Evolutionary conservation across 1,140 invertebrate species (phyloP), one percentile per base, ranked within the genome.

Genomic region (Lutraria rhynchaena): DNA sequence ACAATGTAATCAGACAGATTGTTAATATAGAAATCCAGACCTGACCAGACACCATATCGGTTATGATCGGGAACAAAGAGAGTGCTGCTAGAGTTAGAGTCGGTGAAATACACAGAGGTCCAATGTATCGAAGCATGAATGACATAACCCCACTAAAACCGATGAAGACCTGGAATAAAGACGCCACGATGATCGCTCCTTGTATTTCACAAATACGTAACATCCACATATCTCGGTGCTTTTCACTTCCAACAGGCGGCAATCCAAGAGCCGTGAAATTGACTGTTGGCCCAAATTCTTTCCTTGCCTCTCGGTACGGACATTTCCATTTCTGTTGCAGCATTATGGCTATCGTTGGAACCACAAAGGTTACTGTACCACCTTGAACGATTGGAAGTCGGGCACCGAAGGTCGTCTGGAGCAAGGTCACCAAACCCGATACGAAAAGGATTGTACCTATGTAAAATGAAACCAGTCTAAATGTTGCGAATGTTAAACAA

Each of bases 361-460:
- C 95, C 33, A 97, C 88, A 92, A 97, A 97, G 0, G 96, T 95
- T 83, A 97, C 96, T 0, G 96, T 96, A 0, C 96, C 95, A 5
- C 96, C 96, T 91, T 95, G 95, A 31, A 95, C 93, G 31, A 95
- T 94, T 15, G 95, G 95, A 49, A 95, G 89, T 80, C 94, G 95
- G 1, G 53, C 41, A 9, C 96, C 96, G 90, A 97, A 94, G 0
- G 95, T 96, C 9, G 94, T 93, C 90, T 97, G 96, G 0, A 97
- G 82, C 83, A 95, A 95, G 0, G 96, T 97, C 2, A 96, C 94
- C 0, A 97, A 91, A 22, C 96, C 96, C 35, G 96, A 96, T 4
- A 97, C 95, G 85, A 97, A 96, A 57, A 97, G 96, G 94, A 97
- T 96, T 0, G 96, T 97, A 0, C 95, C 96, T 65, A 15, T n/a